A percentile compares a stretch with the other conserved stretches of the same genome.
These are phyloP conservation scores for Upupa epops DNA, from an alignment of 2,113 vertebrate species.

Conservation along the genomic window DNA sequence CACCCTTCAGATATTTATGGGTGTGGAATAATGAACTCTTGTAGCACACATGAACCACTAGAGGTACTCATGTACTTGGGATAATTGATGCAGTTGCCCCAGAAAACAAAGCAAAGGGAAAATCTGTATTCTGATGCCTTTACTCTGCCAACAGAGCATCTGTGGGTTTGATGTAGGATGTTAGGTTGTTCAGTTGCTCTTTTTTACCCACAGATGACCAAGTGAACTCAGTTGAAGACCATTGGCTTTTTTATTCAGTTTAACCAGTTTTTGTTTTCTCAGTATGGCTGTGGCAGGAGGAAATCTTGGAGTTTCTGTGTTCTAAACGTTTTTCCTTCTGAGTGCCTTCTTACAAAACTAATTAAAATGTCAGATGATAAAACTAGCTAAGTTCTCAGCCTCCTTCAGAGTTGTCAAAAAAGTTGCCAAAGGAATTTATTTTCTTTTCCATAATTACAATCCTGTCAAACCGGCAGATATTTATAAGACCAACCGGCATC, in stretches of 20 bases:
- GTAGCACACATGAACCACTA: neutral
- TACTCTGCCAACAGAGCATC: neutral
- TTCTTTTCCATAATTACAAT: neutral
- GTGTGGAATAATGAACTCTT: neutral
- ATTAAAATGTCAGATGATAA: neutral
- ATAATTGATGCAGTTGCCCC: neutral
- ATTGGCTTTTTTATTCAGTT: neutral
- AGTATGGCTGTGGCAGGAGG: neutral
- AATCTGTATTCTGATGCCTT: neutral
- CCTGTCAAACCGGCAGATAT: neutral
- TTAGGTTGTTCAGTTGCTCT: neutral
- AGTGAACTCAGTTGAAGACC: neutral
- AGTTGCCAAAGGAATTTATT: neutral
- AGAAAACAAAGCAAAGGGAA: neutral
- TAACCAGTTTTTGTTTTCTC: neutral
- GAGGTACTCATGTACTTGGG: neutral
- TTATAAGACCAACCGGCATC: neutral
- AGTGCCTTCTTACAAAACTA: neutral
- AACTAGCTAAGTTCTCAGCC: neutral
- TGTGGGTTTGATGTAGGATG: neutral
- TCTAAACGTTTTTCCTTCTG: neutral
- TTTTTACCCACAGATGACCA: neutral
- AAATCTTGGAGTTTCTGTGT: neutral
- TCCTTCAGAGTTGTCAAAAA: neutral
- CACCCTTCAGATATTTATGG: no score